A percentile compares a stretch with the other conserved stretches of the same genome.
phyloP scores from a whole-genome alignment of 1,140 invertebrate genomes.

The Drosophila malerkotliana region DNA sequence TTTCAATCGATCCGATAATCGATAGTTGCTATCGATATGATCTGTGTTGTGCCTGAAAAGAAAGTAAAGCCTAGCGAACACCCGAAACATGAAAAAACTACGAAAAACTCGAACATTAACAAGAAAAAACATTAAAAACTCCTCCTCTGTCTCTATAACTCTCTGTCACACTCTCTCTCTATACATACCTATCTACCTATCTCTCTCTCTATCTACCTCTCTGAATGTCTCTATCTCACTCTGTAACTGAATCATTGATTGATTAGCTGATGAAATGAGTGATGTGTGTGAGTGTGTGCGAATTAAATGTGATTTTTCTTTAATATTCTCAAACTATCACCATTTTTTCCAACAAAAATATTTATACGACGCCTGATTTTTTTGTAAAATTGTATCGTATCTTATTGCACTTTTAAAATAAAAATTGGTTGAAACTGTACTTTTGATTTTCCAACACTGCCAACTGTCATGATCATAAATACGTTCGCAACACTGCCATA shows the following conservation, averaged over 20 bases:
- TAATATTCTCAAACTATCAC: neutral
- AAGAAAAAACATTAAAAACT: slow-evolving; percentile 34
- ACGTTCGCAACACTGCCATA: neutral
- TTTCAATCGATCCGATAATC: slow-evolving; percentile 10
- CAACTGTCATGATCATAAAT: neutral
- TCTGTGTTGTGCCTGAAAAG: slow-evolving; percentile 44
- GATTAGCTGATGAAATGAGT: slow-evolving; percentile 18
- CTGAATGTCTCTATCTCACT: slow-evolving; percentile 21
- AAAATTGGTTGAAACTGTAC: too few relatives aligned
- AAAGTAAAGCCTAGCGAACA: slow-evolving; percentile 43
- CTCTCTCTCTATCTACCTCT: neutral
- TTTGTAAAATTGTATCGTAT: slow-evolving; percentile 3
- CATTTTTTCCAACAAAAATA: neutral
- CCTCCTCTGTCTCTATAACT: slow-evolving; percentile 14
- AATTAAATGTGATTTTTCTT: slow-evolving; percentile 15
- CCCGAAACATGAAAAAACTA: slow-evolving; percentile 16
- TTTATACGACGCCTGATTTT: slow-evolving; percentile 1
- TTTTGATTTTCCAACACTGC: too few relatives aligned
- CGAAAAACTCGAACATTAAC: slow-evolving; percentile 28
- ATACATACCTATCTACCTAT: slow-evolving; percentile 1
- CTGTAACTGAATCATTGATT: slow-evolving; percentile 30
- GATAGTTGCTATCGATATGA: slow-evolving; percentile 32
- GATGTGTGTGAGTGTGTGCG: slow-evolving; percentile 26
- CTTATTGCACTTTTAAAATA: neutral
- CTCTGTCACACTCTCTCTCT: slow-evolving; percentile 16